phyloP scores from a whole-genome alignment of 2,797 vertebrate genomes.

The Micropoecilia bifurca region DNA sequence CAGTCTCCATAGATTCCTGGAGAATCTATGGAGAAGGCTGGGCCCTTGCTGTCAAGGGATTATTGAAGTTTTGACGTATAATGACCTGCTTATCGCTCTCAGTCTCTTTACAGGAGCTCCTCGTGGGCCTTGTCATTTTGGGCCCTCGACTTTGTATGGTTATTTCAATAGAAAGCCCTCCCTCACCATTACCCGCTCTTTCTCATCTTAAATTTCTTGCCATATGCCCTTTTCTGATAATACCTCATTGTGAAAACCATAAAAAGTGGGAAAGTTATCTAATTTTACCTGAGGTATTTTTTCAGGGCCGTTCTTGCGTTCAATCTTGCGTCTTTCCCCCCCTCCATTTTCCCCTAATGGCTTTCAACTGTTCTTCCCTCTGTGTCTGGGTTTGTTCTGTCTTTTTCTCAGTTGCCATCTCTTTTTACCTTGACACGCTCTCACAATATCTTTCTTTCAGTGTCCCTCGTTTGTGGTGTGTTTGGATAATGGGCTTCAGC shows the following conservation, averaged over 20 bases:
- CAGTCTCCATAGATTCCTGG: conserved; percentile 26
- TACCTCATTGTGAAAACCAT: conserved; percentile 67
- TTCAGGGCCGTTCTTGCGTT: conserved; percentile 25
- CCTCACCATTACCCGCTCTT: conserved; percentile 66
- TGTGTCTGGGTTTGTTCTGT: conserved; percentile 43
- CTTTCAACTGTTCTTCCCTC: conserved; percentile 45
- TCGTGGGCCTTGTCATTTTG: conserved; percentile 70
- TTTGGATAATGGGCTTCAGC: conserved; percentile 65
- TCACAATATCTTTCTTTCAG: conserved; percentile 30
- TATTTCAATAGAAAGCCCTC: conserved; percentile 74
- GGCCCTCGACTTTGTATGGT: conserved; percentile 66
- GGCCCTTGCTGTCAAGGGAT: conserved; percentile 63
- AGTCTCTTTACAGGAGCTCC: conserved; percentile 66
- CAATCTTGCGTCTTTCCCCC: conserved; percentile 12
- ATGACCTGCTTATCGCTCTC: conserved; percentile 72
- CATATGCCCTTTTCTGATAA: conserved; percentile 69
- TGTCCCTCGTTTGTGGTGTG: conserved; percentile 26
- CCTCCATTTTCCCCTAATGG: conserved; percentile 36
- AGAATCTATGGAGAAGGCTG: conserved; percentile 58
- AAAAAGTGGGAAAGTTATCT: conserved; percentile 67
- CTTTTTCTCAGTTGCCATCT: conserved; percentile 10
- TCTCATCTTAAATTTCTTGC: conserved; percentile 57
- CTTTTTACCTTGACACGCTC: conserved; percentile 19
- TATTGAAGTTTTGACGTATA: conserved; percentile 75
- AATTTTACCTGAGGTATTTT: conserved; percentile 72